Percentiles rank a stretch among this genome's conserved stretches.
These are phyloP conservation scores for Passer montanus DNA, from an alignment of 2,113 vertebrate genomes.

Conservation along the genomic window DNA sequence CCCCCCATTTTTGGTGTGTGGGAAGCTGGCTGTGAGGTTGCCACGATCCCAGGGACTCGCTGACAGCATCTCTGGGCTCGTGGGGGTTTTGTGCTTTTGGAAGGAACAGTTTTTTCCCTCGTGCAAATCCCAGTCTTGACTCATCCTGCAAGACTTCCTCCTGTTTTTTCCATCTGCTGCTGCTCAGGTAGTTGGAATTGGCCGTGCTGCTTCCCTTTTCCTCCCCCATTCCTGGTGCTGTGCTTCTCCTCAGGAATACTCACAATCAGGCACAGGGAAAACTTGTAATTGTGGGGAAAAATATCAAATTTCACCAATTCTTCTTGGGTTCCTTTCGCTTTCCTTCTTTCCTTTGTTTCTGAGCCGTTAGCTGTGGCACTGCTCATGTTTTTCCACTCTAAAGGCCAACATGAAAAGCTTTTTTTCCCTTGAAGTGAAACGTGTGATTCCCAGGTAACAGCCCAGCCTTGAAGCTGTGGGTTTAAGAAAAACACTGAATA, in stretches of 20 bases:
- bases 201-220: not conserved
- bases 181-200: not conserved
- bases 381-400: not conserved
- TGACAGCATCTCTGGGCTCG: not conserved
- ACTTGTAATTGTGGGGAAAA: not conserved
- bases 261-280: not conserved
- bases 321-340: not conserved
- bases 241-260: not conserved
- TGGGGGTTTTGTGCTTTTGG: not conserved
- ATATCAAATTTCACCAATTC: not conserved
- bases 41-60: not conserved
- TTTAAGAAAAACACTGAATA: not conserved
- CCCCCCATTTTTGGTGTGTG: fast-evolving
- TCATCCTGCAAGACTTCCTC: not conserved
- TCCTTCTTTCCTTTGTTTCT: not conserved
- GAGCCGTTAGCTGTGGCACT: not conserved
- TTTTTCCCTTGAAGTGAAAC: not conserved
- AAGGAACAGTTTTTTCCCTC: not conserved
- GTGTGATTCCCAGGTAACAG: not conserved
- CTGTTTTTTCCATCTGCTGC: constrained; percentile 33
- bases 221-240: fast-evolving
- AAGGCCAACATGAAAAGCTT: not conserved
- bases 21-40: not conserved
- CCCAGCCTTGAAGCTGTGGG: not conserved
- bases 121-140: not conserved